Evolutionary conservation across 2,113 vertebrate species (phyloP), one percentile per base, ranked within the genome.

Genomic region (Xenotilapia flavipinnis): DNA sequence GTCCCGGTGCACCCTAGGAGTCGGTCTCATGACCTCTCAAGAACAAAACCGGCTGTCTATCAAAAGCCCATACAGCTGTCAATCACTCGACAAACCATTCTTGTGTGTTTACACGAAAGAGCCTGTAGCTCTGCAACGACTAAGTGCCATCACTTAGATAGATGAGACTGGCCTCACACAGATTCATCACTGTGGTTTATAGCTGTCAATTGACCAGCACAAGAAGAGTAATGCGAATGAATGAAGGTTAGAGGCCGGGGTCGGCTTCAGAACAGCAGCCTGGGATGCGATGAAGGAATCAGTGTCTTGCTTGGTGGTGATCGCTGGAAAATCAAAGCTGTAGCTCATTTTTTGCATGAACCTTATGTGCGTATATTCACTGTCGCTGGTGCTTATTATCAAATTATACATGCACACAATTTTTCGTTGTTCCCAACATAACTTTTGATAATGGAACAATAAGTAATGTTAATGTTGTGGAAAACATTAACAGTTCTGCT

Each of bases 41-140:
- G 45, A 49, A 94, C 95, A 95, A 95, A 93, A 89, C 87, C 5
- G 6, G 33, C 95, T 94, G 95, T 96, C 96, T 56, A 55, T 96
- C 96, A 96, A 83, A 84, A 56, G 12, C 45, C 91, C 84, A 92
- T 94, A 90, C 88, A 94, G 62, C 91, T 88, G 96, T 96, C 96
- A 96, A 92, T 96, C 96, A 96, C 65, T 7, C 3, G 9, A 3
- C 3, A 6, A 15, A 8, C 70, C 8, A 81, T 83, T 77, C 62
- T 83, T 36, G 58, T 40, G 53, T 68, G 81, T 86, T 68, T 88
- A 81, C 86, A 56, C 17, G 70, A 55, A 79, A 7, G 42, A 51
- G 36, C 45, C 81, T 7, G 77, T 26, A 23, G 75, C 62, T 77
- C 77, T 54, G 75, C 73, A 73, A 17, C 11, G 21, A 13, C 23